These are phyloP conservation scores for Betta splendens DNA, from an alignment of 2,797 vertebrate genomes.

Conservation along the genomic window DNA sequence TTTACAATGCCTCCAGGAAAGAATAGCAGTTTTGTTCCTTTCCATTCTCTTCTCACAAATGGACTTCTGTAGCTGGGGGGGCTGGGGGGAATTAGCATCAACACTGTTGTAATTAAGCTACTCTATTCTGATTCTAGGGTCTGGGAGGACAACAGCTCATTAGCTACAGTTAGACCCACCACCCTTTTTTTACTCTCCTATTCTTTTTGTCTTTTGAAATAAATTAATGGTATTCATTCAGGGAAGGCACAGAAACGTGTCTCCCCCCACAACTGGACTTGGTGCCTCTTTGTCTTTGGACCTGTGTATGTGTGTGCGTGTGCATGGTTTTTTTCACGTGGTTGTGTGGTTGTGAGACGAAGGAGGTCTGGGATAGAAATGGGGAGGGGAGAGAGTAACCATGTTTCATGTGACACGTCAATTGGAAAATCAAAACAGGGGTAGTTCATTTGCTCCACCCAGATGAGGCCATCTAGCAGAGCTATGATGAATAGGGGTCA, in stretches of 20 bases:
- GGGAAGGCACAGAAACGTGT: constrained; percentile 47
- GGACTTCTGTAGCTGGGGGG: constrained; percentile 70
- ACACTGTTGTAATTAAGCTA: constrained; percentile 77
- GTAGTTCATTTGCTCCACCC: constrained; percentile 91
- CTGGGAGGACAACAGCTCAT: constrained; percentile 80
- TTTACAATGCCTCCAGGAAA: constrained; percentile 84
- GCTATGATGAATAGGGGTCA: constrained; percentile 78
- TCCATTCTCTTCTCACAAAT: constrained; percentile 80
- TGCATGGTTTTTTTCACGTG: constrained; percentile 38
- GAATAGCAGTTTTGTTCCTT: constrained; percentile 90
- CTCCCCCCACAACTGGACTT: constrained; percentile 46
- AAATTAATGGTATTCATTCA: constrained; percentile 62
- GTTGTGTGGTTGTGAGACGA: constrained; percentile 55
- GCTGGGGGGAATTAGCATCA: constrained; percentile 80
- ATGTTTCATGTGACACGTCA: constrained; percentile 89
- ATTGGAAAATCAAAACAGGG: constrained; percentile 95
- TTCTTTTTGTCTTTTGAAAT: constrained; percentile 49
- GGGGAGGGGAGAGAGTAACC: constrained; percentile 53
- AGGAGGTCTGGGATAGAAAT: constrained; percentile 31
- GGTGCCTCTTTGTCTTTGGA: constrained; percentile 59
- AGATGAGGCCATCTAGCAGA: constrained; percentile 86
- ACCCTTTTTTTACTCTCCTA: constrained; percentile 24
- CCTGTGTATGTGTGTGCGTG: constrained; percentile 23
- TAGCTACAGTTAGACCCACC: constrained; percentile 71
- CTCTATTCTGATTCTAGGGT: constrained; percentile 58